Evolutionary conservation across 2,797 vertebrate species (phyloP).

Genomic region (Labroides dimidiatus): DNA sequence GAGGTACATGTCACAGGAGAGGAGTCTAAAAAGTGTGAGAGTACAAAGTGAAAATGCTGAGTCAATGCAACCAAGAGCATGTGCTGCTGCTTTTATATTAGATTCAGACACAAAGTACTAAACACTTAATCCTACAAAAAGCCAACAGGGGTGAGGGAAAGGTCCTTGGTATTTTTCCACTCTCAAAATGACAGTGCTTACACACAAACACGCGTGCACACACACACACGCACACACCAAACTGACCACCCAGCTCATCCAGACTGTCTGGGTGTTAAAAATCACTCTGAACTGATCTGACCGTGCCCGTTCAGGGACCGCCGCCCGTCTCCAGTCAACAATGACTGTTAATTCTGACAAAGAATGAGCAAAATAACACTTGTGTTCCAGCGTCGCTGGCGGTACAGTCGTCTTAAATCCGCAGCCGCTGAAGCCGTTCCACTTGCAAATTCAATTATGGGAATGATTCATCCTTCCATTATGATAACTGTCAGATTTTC

Average conservation of each 20-base stretch:
- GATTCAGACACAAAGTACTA: slow-evolving; percentile 42
- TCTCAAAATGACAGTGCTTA: slow-evolving; percentile 3
- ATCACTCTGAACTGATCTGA: slow-evolving; percentile 46
- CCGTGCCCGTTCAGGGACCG: slow-evolving; percentile 24
- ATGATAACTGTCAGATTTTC: slow-evolving; percentile 85
- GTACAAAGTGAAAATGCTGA: slow-evolving; percentile 62
- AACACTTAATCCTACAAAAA: slow-evolving; percentile 57
- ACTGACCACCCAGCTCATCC: slow-evolving; percentile 24
- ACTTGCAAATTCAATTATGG: slow-evolving; percentile 82
- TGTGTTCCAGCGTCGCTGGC: slow-evolving; percentile 49
- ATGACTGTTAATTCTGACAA: slow-evolving; percentile 56
- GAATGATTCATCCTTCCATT: slow-evolving; percentile 83
- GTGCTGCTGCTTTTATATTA: slow-evolving; percentile 70
- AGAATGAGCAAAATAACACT: slow-evolving; percentile 54
- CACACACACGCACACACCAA: slow-evolving; percentile 3
- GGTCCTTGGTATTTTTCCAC: slow-evolving; percentile 39
- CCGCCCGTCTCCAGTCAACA: slow-evolving; percentile 44
- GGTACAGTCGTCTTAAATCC: slow-evolving; percentile 65
- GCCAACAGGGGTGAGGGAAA: slow-evolving; percentile 31
- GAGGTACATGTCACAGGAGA: slow-evolving; percentile 27
- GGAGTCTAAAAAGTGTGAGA: slow-evolving; percentile 33
- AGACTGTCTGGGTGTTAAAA: slow-evolving; percentile 41
- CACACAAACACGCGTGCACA: slow-evolving; percentile 14
- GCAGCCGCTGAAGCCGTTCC: slow-evolving; percentile 70
- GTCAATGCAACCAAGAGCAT: slow-evolving; percentile 56